These are phyloP conservation scores for Ellobium chinense DNA, from an alignment of 2,888 invertebrate species.

Conservation along the genomic window DNA sequence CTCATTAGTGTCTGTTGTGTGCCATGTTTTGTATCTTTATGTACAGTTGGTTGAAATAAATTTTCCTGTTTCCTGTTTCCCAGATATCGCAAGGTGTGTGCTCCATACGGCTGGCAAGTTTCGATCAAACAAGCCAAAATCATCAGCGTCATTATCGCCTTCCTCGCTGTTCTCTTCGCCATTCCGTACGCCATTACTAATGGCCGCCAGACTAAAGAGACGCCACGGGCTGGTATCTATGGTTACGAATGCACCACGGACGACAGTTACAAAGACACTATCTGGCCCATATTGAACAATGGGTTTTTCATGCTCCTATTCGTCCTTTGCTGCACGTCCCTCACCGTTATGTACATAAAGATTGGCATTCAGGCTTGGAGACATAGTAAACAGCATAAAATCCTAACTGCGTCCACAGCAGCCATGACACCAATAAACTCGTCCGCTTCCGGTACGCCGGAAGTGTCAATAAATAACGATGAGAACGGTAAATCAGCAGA, in stretches of 20 bases:
- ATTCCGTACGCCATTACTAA: constrained; percentile 20
- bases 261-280: constrained; percentile 14
- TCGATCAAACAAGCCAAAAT: neutral
- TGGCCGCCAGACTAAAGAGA: constrained; percentile 6
- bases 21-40: too few relatives aligned
- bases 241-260: constrained; percentile 16
- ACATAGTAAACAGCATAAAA: neutral
- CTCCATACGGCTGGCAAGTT: neutral
- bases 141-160: neutral
- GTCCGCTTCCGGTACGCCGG: too few relatives aligned
- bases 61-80: too few relatives aligned
- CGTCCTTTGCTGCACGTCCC: neutral
- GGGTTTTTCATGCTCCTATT: constrained; percentile 25
- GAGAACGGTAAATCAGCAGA: too few relatives aligned
- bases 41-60: too few relatives aligned
- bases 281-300: constrained; percentile 22
- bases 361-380: constrained; percentile 18
- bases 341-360: neutral
- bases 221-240: neutral
- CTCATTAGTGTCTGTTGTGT: too few relatives aligned
- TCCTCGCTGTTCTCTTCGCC: neutral
- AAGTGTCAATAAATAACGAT: too few relatives aligned
- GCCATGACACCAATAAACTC: neutral
- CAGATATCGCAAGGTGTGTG: constrained; percentile 29
- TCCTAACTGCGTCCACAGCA: neutral